Evolutionary conservation across 2,888 invertebrate species (phyloP), one percentile per base, ranked within the genome.

Genomic region (Siphlonurus alternatus): DNA sequence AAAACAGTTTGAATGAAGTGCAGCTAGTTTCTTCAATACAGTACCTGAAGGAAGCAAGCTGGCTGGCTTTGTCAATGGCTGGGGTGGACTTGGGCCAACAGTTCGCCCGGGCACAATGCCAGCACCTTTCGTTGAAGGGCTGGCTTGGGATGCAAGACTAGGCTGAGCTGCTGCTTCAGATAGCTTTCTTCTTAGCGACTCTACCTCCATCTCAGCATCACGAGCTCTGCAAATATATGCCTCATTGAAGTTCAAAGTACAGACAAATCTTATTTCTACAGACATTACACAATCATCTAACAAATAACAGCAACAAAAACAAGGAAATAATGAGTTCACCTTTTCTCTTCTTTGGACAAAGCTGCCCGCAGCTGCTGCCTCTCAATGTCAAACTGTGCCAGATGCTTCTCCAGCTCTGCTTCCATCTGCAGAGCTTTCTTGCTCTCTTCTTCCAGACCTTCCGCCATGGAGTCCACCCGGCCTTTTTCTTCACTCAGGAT

Each of bases 391-490:
- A 89, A 89, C 65, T 87, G 81, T 66, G 85, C 83, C 22, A 86
- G 75, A 72, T 90, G 89, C 71, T 88, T 87, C 72, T 92, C 91
- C 69, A 91, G 76, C 72, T 89, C 89, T 1, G 89, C 89, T 75
- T 91, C 91, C 88, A 91, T 89, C 71, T 88, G 86, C 62, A 90
- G 76, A 2, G 89, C 88, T 74, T 89, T 89, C 76, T 90, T 89
- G 72, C 88, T 89, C 73, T 92, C 91, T 73, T 89, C 89, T 71
- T 89, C 89, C n/a, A 91, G 77, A 0, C 89, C 90, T 73, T 90
- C 90, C 0, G 89, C 89, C 83, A 91, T 89, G 25, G 85, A 83
- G 70, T 88, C 87, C 63, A 88, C 86, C 67, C 86, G 80, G 63
- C 84, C 83, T 72, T 89, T 89, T 73, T 91, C 91, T 72, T 89